Evolutionary conservation across 2,113 vertebrate species (phyloP), one percentile per base, ranked within the genome.

Genomic region (Xerus inauris): DNA sequence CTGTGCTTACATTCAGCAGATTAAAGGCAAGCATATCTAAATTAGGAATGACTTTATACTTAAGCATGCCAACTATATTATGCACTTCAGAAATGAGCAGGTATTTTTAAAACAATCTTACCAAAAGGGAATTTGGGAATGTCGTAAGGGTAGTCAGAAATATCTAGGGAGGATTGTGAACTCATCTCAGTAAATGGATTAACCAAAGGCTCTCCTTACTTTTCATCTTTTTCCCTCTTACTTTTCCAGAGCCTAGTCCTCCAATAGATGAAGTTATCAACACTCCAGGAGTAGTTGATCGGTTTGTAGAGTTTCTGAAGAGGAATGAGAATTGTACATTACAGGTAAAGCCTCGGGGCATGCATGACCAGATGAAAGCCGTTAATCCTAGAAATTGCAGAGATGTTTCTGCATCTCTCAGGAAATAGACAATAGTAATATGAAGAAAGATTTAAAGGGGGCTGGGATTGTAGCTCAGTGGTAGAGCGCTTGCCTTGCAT

Each of bases 191-290:
- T 86, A 72, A 94, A 6, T 65, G 35, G n/a, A 79, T 64, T 19
- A 54, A 38, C 69, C 76, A 85, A 30, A 87, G 19, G 64, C 45
- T 95, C 10, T 85, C 32, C 42, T 95, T 57, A 94, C 62, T 91
- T 89, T 90, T 89, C 9, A 3, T 69, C 13, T 79, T 85, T 57
- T 83, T 86, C 86, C 59, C 12, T 96, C 97, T 95, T 76, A 91
- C 3, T 98, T 96, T 65, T 93, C 38, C 98, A 99, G 99, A 99
- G 98, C 99, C 99, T 4, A 99, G 99, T 98, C 99, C 99, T 96
- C 99, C 99, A 16, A 99, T 99, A 97, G 99, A 99, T 95, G 99
- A 99, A 98, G 99, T 99, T 94, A 99, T 99, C 96, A 99, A 99
- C 98, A 99, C 99, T 38, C 97, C 99, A 57, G 99, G 99, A 97